Percentiles rank a stretch among this genome's conserved stretches.
Conservation (phyloP, 2,888 invertebrate genomes). For the Liopterus haemorrhoidalis region DNA sequence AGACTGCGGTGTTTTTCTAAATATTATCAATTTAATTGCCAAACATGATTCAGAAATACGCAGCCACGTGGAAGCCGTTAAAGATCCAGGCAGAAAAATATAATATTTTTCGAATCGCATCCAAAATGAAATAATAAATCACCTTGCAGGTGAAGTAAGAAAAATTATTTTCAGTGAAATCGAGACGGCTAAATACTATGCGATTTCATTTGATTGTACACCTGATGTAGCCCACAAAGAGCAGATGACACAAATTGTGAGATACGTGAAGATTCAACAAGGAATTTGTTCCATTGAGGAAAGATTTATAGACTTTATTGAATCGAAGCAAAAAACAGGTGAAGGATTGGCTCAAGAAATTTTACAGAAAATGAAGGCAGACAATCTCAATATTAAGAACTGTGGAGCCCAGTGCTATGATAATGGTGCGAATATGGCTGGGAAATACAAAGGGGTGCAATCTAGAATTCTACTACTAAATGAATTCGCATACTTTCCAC, state of each 20-base stretch:
- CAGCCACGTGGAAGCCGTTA: constrained; percentile 13
- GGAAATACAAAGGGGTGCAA: too few species aligned
- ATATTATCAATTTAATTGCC: constrained; percentile 15
- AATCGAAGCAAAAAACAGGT: constrained; percentile 5
- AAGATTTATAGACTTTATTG: constrained; percentile 7
- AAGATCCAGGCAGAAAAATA: constrained; percentile 13
- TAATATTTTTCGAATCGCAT: constrained; percentile 1
- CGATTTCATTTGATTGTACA: constrained; percentile 14
- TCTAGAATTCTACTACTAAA: constrained; percentile 10
- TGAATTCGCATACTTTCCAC: constrained; percentile 13
- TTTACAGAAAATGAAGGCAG: constrained; percentile 4
- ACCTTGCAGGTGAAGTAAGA: constrained; percentile 2
- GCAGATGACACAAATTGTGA: constrained; percentile 15
- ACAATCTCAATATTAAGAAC: constrained; percentile 4
- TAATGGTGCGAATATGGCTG: constrained; percentile 9
- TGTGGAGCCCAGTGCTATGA: constrained; percentile 9
- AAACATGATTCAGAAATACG: constrained; percentile 18
- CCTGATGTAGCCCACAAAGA: constrained; percentile 15
- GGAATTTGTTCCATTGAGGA: constrained; percentile 6
- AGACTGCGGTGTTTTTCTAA: constrained; percentile 19
- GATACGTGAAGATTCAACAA: constrained; percentile 9
- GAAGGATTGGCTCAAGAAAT: constrained; percentile 9
- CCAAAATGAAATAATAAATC: constrained; percentile 8
- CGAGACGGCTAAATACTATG: constrained; percentile 1
- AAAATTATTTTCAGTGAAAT: constrained; percentile 6